Base-by-base conservation (phyloP, 2,113 vertebrate genomes). In the Strix aluco region DNA sequence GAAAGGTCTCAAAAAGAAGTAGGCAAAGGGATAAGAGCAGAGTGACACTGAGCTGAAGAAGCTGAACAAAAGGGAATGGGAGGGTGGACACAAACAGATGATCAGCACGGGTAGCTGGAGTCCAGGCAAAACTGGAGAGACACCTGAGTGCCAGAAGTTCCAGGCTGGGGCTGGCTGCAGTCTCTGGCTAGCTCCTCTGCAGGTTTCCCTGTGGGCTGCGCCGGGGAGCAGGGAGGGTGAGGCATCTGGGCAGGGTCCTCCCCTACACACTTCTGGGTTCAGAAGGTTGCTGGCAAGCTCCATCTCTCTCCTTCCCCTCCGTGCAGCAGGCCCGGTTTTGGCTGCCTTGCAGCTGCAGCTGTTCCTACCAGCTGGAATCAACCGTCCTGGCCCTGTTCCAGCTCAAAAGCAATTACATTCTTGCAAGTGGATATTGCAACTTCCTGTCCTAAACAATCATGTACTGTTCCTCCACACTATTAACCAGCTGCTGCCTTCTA, bases 381-480 rank as follows among this genome's bases (percentile, higher is more conserved):
- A 97, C 94, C 62, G 85, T 91, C 90, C 94, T 97, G 96, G 94
- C 87, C 44, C 58, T 10, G 25, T 85, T 97, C 96, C 96, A 96
- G 78, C 79, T 49, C 75, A 80, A 96, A 94, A 94, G 96, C 93
- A 94, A 96, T 96, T 97, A 96, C 94, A 96, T 96, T 97, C 82
- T 94, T 96, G 94, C 96, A 97, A 97, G 93, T 96, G 95, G 96
- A 97, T 96, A 96, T 96, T 96, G 93, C 96, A 96, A 96, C 96
- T 96, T 97, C 96, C 96, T 94, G 94, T 96, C 93, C 96, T 94
- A 96, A 96, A 97, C 96, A 97, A 96, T 97, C 90, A 66, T 74
- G 90, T 94, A 95, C 96, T 97, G 92, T 96, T 96, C 59, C 63
- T 96, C 90, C 3, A 3, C 85, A 54, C 90, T 88, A n/a, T 92